Conservation (phyloP, 2,888 invertebrate genomes). For the Selenia dentaria region DNA sequence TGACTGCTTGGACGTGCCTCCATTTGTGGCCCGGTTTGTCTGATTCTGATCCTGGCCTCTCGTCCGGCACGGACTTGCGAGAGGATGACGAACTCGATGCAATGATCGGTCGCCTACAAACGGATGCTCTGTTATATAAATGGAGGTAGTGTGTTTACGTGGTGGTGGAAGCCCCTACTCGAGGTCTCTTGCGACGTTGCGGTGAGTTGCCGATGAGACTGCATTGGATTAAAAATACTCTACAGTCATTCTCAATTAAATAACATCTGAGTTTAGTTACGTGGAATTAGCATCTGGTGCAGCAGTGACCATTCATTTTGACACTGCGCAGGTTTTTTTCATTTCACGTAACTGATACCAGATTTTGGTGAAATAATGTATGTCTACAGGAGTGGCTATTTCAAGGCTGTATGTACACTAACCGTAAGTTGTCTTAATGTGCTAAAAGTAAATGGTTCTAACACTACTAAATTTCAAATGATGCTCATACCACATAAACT, state of each 20-base stretch:
- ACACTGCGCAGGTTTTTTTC: too few species aligned
- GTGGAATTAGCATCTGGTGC: background rate
- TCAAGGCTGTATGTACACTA: background rate
- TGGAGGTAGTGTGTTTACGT: constrained; percentile 49
- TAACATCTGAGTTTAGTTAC: background rate
- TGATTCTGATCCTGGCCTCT: constrained; percentile 68
- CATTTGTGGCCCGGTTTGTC: constrained; percentile 89
- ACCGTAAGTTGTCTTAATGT: too few species aligned
- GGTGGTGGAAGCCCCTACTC: constrained; percentile 48
- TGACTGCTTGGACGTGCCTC: constrained; percentile 94
- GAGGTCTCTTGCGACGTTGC: constrained; percentile 46
- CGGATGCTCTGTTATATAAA: constrained; percentile 70
- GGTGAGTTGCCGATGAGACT: constrained; percentile 25
- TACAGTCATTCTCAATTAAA: too few species aligned
- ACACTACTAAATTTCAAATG: constrained; percentile 2
- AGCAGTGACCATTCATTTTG: too few species aligned
- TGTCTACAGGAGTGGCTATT: background rate
- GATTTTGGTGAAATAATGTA: too few species aligned
- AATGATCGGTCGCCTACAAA: constrained; percentile 82
- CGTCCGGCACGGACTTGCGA: constrained; percentile 74
- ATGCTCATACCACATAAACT: background rate
- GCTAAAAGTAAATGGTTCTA: background rate
- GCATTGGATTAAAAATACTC: too few species aligned
- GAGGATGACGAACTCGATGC: constrained; percentile 78
- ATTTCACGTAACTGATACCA: background rate